Conservation (phyloP, 2,113 vertebrate species). For the Dryoscopus gambensis region DNA sequence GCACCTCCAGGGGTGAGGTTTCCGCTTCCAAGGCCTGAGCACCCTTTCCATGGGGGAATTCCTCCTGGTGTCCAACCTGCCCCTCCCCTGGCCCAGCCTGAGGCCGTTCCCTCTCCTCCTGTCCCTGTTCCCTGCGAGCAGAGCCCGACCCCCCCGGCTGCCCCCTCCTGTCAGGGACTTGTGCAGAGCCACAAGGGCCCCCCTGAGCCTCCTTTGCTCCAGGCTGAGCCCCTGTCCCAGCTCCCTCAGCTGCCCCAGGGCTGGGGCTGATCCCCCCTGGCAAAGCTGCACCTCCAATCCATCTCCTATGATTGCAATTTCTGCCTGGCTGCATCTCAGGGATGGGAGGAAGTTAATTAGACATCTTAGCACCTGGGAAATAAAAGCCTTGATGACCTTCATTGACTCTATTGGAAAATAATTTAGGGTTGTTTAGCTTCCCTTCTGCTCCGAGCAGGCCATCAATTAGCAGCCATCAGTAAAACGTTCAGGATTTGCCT, state of each 20-base stretch:
- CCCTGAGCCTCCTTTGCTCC: neutral
- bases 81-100: neutral
- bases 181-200: neutral
- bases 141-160: neutral
- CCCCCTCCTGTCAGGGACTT: neutral
- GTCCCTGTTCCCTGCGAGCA: neutral
- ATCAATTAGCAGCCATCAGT: neutral
- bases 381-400: conserved; percentile 37
- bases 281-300: neutral
- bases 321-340: neutral
- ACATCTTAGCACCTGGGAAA: conserved; percentile 17
- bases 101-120: neutral
- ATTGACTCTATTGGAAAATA: conserved; percentile 45
- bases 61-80: accelerated
- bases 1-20: neutral
- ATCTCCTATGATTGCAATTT: neutral
- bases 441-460: conserved; percentile 17
- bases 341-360: conserved; percentile 42
- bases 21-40: accelerated
- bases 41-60: neutral
- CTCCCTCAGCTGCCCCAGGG: neutral
- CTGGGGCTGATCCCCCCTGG: neutral
- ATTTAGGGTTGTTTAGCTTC: neutral
- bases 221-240: neutral
- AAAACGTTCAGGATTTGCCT: neutral